A percentile compares a stretch with the other conserved stretches of the same genome.
phyloP scores from a whole-genome alignment of 2,113 vertebrate species.

The Dendropsophus ebraccatus region DNA sequence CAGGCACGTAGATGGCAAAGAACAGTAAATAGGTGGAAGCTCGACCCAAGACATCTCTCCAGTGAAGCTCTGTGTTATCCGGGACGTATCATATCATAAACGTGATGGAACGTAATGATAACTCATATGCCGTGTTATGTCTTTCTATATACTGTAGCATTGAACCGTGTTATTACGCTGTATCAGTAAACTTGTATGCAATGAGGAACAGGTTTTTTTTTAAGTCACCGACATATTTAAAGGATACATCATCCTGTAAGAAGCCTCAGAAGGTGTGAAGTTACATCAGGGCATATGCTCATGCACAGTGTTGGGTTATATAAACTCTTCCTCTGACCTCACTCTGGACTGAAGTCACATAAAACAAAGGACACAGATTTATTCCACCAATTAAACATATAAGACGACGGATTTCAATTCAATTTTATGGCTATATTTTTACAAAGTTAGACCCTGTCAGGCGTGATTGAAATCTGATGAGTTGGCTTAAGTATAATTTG shows the following conservation, averaged over 20 bases:
- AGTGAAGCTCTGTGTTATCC: too few species aligned
- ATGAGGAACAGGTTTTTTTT: background rate
- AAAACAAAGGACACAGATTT: background rate
- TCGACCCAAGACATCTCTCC: too few species aligned
- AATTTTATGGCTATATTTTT: constrained; percentile 15
- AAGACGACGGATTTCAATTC: background rate
- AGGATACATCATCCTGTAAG: background rate
- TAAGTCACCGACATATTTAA: background rate
- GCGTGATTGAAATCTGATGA: background rate
- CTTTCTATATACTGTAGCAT: too few species aligned
- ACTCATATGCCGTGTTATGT: too few species aligned
- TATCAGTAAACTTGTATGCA: background rate
- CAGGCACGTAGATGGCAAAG: too few species aligned
- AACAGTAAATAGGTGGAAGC: too few species aligned
- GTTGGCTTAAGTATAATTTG: constrained; percentile 31
- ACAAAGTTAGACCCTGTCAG: background rate
- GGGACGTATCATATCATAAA: too few species aligned
- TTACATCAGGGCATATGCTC: background rate
- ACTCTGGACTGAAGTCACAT: background rate
- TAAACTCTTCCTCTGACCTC: background rate
- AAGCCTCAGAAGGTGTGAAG: background rate
- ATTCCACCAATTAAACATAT: constrained; percentile 21
- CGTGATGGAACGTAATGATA: too few species aligned
- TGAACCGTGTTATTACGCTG: background rate
- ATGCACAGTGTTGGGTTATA: background rate